Evolutionary conservation across 2,113 vertebrate species (phyloP).

Genomic region (Camelus bactrianus): DNA sequence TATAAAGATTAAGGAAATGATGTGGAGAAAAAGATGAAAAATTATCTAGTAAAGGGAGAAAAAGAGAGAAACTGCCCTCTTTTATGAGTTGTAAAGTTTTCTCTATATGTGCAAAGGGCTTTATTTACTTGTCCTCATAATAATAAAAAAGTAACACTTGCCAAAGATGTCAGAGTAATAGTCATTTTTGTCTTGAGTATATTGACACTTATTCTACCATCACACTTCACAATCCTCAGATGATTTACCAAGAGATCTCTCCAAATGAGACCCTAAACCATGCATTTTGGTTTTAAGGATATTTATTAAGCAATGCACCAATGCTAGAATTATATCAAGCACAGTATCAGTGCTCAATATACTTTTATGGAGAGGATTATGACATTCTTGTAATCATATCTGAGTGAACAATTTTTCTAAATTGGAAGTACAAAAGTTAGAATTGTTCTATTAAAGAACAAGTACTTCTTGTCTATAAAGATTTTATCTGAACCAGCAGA

Average conservation of each 20-base stretch:
- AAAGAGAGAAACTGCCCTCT: background rate
- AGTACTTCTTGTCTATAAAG: background rate
- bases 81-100: background rate
- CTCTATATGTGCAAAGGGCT: background rate
- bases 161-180: conserved; percentile 80
- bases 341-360: conserved; percentile 3
- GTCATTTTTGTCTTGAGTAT: conserved; percentile 79
- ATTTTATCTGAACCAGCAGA: conserved; percentile 44
- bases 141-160: conserved; percentile 55
- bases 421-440: conserved; percentile 70
- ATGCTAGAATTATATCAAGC: background rate
- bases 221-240: conserved; percentile 68
- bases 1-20: background rate
- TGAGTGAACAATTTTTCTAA: conserved; percentile 69
- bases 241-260: conserved; percentile 60
- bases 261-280: conserved; percentile 62
- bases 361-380: conserved; percentile 60
- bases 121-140: conserved; percentile 52
- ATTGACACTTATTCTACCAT: conserved; percentile 62
- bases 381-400: conserved; percentile 71
- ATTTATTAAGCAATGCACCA: conserved; percentile 63
- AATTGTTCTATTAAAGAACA: conserved; percentile 74
- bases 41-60: background rate
- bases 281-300: background rate
- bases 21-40: background rate